Evolutionary conservation across 2,113 vertebrate genomes (phyloP), one percentile per base, ranked within the genome.

Genomic region (Podarcis raffonei): DNA sequence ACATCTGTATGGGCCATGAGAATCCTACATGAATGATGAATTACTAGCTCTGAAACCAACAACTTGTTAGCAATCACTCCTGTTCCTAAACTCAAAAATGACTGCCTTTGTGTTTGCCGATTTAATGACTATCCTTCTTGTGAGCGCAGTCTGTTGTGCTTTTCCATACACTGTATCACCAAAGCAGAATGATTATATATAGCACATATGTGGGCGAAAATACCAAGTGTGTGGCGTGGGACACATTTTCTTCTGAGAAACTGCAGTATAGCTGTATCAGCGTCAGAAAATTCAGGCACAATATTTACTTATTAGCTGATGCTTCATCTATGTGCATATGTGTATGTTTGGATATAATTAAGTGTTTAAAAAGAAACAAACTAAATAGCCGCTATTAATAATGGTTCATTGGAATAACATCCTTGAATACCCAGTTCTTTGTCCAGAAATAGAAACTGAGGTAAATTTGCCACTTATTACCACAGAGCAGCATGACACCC

Each of bases 391-490:
- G 68, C 0, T 32, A 0, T 81, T 80, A 86, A 57, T 79, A 82
- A 91, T 25, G 72, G 84, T 84, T 92, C 86, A 78, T 42, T 91
- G 87, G 87, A 83, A 2, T 59, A 86, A 91, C 77, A 92, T 71
- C 79, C 30, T 81, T 88, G 89, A 87, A 48, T 89, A 84, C n/a
- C 88, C 90, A 94, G 81, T 86, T 94, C 83, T 90, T 91, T 93
- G 88, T 89, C 32, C 59, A 88, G 92, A 94, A 90, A 79, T 39
- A 88, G 87, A 90, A 89, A 84, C 81, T 89, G 80, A 92, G 65
- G 90, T 84, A 92, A 93, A 94, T 87, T 83, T 85, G 4, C 76
- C 68, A 81, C 84, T 95, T 90, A 89, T 80, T 94, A 92, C 91
- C 12, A 13, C 48, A 12, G 30, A 92, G 81, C 90, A 84, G 80